Conservation (phyloP, 2,113 vertebrate genomes). For the Trogon surrucura region DNA sequence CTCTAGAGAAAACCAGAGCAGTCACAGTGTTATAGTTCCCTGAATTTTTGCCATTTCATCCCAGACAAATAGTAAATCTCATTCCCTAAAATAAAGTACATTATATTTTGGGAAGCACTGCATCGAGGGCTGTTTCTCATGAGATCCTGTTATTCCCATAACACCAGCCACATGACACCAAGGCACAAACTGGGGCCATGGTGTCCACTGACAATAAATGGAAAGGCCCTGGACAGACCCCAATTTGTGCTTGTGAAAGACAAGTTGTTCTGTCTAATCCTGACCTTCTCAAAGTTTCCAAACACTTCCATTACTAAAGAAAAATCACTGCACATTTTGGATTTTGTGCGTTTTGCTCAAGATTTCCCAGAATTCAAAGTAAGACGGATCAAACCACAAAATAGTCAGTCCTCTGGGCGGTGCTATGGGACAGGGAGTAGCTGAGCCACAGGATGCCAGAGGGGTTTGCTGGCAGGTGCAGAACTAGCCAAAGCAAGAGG, state of each 20-base stretch:
- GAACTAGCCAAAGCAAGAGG: neutral
- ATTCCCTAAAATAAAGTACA: neutral
- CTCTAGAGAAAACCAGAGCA: neutral
- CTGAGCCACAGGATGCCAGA: accelerated
- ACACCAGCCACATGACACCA: neutral
- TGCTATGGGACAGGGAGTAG: neutral
- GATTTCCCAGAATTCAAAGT: neutral
- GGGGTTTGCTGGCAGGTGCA: neutral
- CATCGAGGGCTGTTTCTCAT: neutral
- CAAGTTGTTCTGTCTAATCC: constrained; percentile 3
- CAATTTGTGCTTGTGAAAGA: constrained; percentile 22
- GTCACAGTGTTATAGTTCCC: neutral
- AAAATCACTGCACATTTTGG: neutral
- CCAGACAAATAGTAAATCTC: constrained; percentile 1
- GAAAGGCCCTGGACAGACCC: constrained; percentile 16
- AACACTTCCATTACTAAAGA: neutral
- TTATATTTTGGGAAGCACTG: neutral
- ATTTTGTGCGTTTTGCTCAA: neutral
- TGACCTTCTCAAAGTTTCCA: constrained; percentile 51
- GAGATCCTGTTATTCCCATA: neutral
- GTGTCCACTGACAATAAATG: neutral
- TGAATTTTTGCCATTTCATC: constrained; percentile 1
- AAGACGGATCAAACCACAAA: neutral
- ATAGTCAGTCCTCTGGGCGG: neutral
- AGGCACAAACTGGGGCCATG: neutral